Evolutionary conservation across 2,888 invertebrate genomes (phyloP), one percentile per base, ranked within the genome.

Genomic region (Brassicogethes aeneus): DNA sequence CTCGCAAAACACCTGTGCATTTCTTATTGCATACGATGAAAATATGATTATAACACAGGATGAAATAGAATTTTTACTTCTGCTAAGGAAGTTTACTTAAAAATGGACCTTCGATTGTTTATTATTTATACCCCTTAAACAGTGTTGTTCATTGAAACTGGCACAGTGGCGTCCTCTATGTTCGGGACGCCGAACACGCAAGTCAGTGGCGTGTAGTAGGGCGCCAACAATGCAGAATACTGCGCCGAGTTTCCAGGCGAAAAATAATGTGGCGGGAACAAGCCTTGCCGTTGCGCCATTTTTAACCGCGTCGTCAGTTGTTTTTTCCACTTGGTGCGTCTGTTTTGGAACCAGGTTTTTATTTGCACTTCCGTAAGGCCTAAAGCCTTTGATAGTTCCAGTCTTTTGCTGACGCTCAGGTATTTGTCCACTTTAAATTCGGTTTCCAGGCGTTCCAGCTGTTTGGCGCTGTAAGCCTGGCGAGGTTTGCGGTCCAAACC

Each of bases 391-490:
- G 94, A 93, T 2, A 96, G 72, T 56, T 95, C 93, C 83, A 93
- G 85, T 39, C 96, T 74, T 65, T 95, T 96, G 58, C 88, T 91
- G 1, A 96, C 95, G 66, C 93, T 94, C 40, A 96, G 74, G 66
- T 96, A 96, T 66, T 96, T 95, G 72, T 96, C 95, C 39, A 85
- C 74, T 73, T 93, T 93, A 68, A 96, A 96, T 70, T 96, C 96
- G 3, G 83, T 79, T 69, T 96, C 96, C 16, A 96, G 74, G 46
- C 85, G 73, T 57, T 95, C 93, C 23, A 96, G 71, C 61, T 96
- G 96, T 60, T 89, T 90, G 0, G 92, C 87, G 61, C 93, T 94
- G 73, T 96, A 96, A 0, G 95, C 95, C 70, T 96, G 96, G 2
- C 96, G 75, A 0, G 95, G 96, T 64, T 96, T 96, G 8, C 96